Percentiles rank a stretch among this genome's conserved stretches.
Evolutionary conservation across 30 jellyfish, hydroid and myxozoan species (phyloP).

Genomic region (Euphysa ruthae): DNA sequence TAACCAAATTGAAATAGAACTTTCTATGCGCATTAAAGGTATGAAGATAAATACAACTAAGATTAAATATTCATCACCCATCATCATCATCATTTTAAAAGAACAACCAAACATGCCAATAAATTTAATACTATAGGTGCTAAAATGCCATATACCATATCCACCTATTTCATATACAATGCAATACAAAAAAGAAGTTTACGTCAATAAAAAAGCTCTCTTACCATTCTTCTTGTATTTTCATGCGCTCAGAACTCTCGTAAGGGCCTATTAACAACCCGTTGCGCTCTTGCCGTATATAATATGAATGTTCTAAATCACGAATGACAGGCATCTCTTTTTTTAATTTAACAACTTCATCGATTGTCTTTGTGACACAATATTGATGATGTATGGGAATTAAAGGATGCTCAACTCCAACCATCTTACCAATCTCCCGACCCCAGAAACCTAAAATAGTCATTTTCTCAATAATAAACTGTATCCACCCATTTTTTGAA

Average conservation of each 20-base stretch:
- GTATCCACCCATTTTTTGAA: too few species aligned
- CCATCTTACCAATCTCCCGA: conserved; percentile 87
- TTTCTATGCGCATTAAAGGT: too few species aligned
- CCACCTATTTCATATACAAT: neutral
- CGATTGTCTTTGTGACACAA: conserved; percentile 72
- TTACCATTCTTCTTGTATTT: conserved; percentile 83
- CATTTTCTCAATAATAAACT: too few species aligned
- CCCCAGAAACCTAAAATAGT: conserved; percentile 99
- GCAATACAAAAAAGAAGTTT: too few species aligned
- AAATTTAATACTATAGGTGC: neutral
- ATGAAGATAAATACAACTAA: too few species aligned
- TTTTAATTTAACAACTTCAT: conserved; percentile 63
- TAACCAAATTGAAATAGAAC: too few species aligned
- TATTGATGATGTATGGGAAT: conserved; percentile 91
- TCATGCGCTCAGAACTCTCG: conserved; percentile 71
- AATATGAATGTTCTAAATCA: conserved; percentile 85
- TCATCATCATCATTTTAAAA: neutral
- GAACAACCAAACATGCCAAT: neutral
- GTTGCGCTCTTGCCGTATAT: conserved; percentile 68
- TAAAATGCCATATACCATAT: too few species aligned
- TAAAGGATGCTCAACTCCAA: conserved; percentile 81
- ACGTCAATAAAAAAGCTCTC: too few species aligned
- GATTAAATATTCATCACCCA: too few species aligned
- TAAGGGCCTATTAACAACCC: conserved; percentile 92
- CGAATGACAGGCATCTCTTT: conserved; percentile 83